Conservation (phyloP, 2,113 vertebrate species). For the Eulemur macaco region DNA sequence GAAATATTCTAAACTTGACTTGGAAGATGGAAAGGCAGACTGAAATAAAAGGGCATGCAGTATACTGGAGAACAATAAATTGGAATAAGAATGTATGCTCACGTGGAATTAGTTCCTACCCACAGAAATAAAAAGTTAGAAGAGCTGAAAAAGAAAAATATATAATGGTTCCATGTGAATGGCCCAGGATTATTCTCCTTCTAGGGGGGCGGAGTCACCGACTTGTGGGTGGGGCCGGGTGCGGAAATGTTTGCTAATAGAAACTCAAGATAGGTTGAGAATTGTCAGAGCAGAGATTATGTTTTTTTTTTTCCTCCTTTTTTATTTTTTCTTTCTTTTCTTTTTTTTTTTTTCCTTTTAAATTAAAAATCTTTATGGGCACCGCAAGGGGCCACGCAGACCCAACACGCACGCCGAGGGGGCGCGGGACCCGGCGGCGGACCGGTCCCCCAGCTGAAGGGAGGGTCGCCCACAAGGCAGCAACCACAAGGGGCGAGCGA, state of each 20-base stretch:
- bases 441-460: too few species aligned
- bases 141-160: not conserved
- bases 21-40: not conserved
- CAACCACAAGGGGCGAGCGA: accelerated
- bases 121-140: not conserved
- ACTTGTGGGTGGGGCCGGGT: not conserved
- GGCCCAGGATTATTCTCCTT: not conserved
- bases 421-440: too few species aligned
- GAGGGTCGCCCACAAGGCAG: not conserved
- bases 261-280: slow-evolving; percentile 14
- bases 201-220: not conserved
- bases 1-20: slow-evolving; percentile 13
- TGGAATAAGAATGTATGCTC: not conserved
- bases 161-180: not conserved
- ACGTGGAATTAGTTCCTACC: not conserved
- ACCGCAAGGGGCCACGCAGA: too few species aligned
- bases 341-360: too few species aligned
- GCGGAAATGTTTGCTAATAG: not conserved
- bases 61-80: not conserved
- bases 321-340: too few species aligned
- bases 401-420: too few species aligned
- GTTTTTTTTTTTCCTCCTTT: not conserved
- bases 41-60: not conserved
- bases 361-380: too few species aligned
- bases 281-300: not conserved